Conservation (phyloP, 2,888 invertebrate genomes). For the Standfussiana lucernea region DNA sequence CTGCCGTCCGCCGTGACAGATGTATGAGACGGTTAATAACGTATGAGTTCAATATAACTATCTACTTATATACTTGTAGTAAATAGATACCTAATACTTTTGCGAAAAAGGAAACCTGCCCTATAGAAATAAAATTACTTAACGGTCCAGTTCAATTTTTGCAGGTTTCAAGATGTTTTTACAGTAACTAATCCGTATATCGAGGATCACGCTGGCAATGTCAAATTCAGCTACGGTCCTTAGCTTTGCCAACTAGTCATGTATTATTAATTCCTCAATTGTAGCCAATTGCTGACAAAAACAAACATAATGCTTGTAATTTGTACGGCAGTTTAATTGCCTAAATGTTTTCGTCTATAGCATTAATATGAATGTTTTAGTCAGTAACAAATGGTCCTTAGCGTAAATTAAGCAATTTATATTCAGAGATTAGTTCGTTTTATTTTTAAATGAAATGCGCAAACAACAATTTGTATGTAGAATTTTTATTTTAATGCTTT, state of each 20-base stretch:
- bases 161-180: neutral
- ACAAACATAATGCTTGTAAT: slow-evolving; percentile 4
- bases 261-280: neutral
- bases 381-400: slow-evolving; percentile 35
- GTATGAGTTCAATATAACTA: slow-evolving; percentile 18
- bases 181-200: neutral
- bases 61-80: neutral
- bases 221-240: neutral
- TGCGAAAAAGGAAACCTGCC: neutral
- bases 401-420: slow-evolving; percentile 55
- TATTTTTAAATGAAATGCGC: slow-evolving; percentile 35
- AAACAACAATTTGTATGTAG: slow-evolving; percentile 16
- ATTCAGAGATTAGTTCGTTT: slow-evolving; percentile 54
- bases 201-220: neutral
- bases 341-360: slow-evolving; percentile 19
- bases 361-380: slow-evolving; percentile 41
- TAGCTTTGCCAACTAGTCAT: neutral
- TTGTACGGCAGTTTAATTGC: slow-evolving; percentile 9
- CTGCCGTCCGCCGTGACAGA: slow-evolving; percentile 49
- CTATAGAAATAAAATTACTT: neutral
- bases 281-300: slow-evolving; percentile 4
- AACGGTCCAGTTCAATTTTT: neutral
- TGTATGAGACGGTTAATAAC: slow-evolving; percentile 29
- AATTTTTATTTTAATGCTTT: slow-evolving; percentile 23
- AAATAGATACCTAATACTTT: slow-evolving; percentile 12